Evolutionary conservation across 2,888 invertebrate genomes (phyloP).

Genomic region (Drosophila peninsularis): DNA sequence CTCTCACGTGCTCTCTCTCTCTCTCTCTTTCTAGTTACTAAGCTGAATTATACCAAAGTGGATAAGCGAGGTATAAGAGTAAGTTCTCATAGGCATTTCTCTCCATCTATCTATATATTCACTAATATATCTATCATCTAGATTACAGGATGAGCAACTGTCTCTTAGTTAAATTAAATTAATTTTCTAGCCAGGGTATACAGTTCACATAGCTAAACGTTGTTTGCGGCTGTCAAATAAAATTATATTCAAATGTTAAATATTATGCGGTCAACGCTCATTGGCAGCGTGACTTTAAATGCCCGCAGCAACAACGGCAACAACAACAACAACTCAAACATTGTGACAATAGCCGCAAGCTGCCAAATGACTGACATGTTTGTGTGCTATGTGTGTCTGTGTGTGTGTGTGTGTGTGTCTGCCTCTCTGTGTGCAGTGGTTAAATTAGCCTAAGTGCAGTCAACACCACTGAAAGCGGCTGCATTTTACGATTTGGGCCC

Average conservation of each 20-base stretch:
- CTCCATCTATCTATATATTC: background rate
- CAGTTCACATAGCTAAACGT: background rate
- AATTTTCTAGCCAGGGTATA: slow-evolving; percentile 14
- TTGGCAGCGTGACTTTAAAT: slow-evolving; percentile 56
- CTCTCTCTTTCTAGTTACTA: background rate
- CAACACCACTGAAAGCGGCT: slow-evolving; percentile 37
- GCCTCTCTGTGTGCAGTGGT: slow-evolving; percentile 52
- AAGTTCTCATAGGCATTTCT: background rate
- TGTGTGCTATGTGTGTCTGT: slow-evolving; percentile 26
- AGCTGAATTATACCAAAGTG: background rate
- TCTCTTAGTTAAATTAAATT: background rate
- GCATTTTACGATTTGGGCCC: slow-evolving; percentile 55
- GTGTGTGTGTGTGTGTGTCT: slow-evolving; percentile 39
- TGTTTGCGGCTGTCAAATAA: slow-evolving; percentile 35
- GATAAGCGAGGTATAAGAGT: background rate
- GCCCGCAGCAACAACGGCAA: slow-evolving; percentile 15
- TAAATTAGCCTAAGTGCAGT: slow-evolving; percentile 75
- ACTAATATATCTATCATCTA: background rate
- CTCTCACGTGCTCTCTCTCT: background rate
- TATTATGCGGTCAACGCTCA: slow-evolving; percentile 63
- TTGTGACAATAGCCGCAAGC: slow-evolving; percentile 53
- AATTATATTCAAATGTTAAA: slow-evolving; percentile 59
- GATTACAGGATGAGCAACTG: background rate
- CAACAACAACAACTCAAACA: slow-evolving; percentile 32
- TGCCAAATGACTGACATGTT: slow-evolving; percentile 67